A percentile compares a stretch with the other conserved stretches of the same genome.
Conservation (phyloP, 2,113 vertebrate genomes). For the Pterocles gutturalis region DNA sequence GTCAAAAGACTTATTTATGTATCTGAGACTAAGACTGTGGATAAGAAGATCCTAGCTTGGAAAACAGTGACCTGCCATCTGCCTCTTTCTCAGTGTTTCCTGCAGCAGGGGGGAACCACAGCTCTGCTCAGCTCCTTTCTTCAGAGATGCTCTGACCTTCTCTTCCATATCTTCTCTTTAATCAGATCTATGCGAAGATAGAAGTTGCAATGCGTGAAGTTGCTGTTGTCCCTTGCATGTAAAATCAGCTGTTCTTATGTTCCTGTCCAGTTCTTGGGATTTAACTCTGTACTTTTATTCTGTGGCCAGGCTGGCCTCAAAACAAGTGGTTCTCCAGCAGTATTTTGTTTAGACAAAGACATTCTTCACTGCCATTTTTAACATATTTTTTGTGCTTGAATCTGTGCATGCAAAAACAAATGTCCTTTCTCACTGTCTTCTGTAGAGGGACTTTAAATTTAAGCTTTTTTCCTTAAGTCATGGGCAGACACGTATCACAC, state of each 20-base stretch:
- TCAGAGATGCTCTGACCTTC: neutral
- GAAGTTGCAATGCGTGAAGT: neutral
- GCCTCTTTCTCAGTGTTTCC: neutral
- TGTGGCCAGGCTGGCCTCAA: neutral
- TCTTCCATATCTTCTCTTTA: neutral
- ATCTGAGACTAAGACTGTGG: neutral
- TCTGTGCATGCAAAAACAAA: neutral
- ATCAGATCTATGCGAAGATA: neutral
- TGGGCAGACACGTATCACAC: rapidly evolving
- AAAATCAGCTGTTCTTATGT: neutral
- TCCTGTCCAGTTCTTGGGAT: neutral
- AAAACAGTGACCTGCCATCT: neutral
- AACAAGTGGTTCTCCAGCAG: conserved; percentile 40
- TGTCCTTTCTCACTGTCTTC: neutral
- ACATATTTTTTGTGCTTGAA: neutral
- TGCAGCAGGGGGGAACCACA: no score
- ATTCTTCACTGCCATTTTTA: neutral
- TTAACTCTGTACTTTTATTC: neutral
- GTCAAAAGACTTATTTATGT: neutral
- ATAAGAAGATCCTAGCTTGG: neutral
- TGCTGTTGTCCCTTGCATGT: neutral
- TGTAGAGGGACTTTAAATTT: neutral
- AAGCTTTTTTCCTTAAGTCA: neutral
- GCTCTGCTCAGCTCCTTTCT: neutral
- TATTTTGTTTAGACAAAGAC: conserved; percentile 53